Evolutionary conservation across 2,797 vertebrate genomes (phyloP).

Genomic region (Percopsis omiscomaycus): DNA sequence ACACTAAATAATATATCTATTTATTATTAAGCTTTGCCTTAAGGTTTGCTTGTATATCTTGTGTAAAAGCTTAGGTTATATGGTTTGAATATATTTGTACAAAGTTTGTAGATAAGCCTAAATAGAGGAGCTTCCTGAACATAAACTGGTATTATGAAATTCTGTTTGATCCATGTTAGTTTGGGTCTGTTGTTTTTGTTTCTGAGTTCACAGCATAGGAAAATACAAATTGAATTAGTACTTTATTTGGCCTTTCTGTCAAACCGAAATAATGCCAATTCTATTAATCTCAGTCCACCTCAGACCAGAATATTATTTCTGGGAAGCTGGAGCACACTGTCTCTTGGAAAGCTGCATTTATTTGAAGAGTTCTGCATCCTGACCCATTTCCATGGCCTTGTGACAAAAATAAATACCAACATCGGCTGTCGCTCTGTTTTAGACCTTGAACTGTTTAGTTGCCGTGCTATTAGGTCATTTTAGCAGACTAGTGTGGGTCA

Average conservation of each 20-base stretch:
- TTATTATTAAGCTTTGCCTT: no score
- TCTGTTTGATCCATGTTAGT: not conserved
- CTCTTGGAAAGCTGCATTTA: slow-evolving; percentile 15
- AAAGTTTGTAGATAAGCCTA: no score
- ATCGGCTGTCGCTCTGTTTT: slow-evolving; percentile 28
- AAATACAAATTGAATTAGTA: not conserved
- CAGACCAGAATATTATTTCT: slow-evolving; percentile 21
- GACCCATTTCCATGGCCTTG: slow-evolving; percentile 45
- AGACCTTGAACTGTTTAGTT: slow-evolving; percentile 31
- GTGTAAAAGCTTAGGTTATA: no score
- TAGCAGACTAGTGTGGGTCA: not conserved
- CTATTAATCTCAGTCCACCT: not conserved
- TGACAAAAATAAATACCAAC: slow-evolving; percentile 52
- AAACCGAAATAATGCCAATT: not conserved
- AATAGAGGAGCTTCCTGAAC: not conserved
- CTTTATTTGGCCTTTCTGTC: slow-evolving; percentile 7
- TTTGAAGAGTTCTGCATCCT: slow-evolving; percentile 34
- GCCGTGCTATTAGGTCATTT: no score
- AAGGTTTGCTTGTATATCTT: no score
- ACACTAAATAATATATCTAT: no score
- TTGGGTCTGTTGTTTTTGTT: no score
- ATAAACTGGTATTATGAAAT: not conserved
- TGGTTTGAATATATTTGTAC: no score
- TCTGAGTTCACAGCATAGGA: not conserved
- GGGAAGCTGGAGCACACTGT: not conserved